A percentile compares a stretch with the other conserved stretches of the same genome.
Conservation (phyloP, 1,140 invertebrate genomes). For the Riptortus pedestris region DNA sequence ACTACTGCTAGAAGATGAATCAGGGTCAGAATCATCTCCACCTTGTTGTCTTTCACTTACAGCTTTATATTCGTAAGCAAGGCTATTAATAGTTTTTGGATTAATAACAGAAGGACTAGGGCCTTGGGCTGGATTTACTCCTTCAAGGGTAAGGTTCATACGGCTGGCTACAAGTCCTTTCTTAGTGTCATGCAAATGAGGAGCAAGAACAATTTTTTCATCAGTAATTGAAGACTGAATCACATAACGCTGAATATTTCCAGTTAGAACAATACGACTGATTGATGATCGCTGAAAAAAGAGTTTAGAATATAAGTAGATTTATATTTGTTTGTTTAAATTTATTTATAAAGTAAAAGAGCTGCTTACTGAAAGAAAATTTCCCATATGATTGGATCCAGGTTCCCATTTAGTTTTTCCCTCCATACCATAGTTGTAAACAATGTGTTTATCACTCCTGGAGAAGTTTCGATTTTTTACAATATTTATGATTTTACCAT, state of each 20-base stretch:
- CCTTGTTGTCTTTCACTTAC: too few species aligned
- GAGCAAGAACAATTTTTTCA: slow-evolving; percentile 30
- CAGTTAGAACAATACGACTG: slow-evolving; percentile 32
- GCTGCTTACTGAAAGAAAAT: slow-evolving; percentile 43
- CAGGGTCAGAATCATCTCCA: too few species aligned
- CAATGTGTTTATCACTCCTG: slow-evolving; percentile 46
- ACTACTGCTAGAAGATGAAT: too few species aligned
- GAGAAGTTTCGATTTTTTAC: slow-evolving; percentile 54
- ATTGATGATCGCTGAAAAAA: slow-evolving; percentile 32
- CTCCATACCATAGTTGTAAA: slow-evolving; percentile 49
- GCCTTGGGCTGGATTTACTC: slow-evolving; percentile 28
- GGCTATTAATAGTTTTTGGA: slow-evolving; percentile 23
- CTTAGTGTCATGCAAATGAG: slow-evolving; percentile 28
- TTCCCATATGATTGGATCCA: slow-evolving; percentile 42
- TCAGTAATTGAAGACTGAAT: slow-evolving; percentile 34
- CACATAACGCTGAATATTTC: slow-evolving; percentile 29
- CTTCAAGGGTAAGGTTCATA: slow-evolving; percentile 31
- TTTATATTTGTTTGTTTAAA: slow-evolving; percentile 23
- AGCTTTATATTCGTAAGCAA: slow-evolving; percentile 32
- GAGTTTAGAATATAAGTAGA: background rate
- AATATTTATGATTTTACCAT: slow-evolving; percentile 47
- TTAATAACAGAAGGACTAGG: slow-evolving; percentile 20
- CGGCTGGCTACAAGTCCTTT: slow-evolving; percentile 30
- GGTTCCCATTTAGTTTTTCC: slow-evolving; percentile 43
- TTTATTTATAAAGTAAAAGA: slow-evolving; percentile 17